phyloP scores from a whole-genome alignment of 2,113 vertebrate species.

The Microcebus jonahi region DNA sequence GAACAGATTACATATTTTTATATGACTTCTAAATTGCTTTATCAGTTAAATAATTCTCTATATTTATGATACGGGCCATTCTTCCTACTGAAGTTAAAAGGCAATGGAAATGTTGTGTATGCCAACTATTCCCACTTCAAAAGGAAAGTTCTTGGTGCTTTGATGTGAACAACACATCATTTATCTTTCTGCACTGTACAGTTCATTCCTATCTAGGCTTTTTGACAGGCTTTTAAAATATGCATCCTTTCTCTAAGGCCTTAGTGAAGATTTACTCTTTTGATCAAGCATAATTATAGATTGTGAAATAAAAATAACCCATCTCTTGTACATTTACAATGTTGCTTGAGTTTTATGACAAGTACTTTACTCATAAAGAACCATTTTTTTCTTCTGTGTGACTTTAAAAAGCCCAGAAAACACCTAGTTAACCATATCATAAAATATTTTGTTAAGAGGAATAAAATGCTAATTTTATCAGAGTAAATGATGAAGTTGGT shows the following conservation, averaged over 20 bases:
- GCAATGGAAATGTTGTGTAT: conserved; percentile 14
- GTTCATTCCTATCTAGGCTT: conserved; percentile 17
- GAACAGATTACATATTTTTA: conserved; percentile 23
- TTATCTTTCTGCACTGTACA: conserved; percentile 16
- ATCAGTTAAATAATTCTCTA: conserved; percentile 51
- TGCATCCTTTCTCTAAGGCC: not conserved
- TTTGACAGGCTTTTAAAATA: conserved; percentile 10
- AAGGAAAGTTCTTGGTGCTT: conserved; percentile 48
- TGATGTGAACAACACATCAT: conserved; percentile 53
- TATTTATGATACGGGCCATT: not conserved
- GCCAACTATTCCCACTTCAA: conserved; percentile 61
- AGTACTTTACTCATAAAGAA: not conserved
- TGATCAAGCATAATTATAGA: not conserved
- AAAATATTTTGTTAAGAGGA: conserved; percentile 15
- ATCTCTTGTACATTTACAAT: not conserved
- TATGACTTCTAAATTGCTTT: conserved; percentile 32
- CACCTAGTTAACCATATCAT: not conserved
- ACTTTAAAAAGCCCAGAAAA: conserved; percentile 9
- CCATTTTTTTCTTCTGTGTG: not conserved
- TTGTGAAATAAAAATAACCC: not conserved
- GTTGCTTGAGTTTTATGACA: conserved; percentile 13
- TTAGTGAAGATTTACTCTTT: not conserved
- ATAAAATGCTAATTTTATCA: conserved; percentile 28
- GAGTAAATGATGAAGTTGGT: not conserved
- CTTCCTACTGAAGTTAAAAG: conserved; percentile 53